Base-by-base conservation (phyloP, 2,797 vertebrate genomes). In the Poecilia picta region DNA sequence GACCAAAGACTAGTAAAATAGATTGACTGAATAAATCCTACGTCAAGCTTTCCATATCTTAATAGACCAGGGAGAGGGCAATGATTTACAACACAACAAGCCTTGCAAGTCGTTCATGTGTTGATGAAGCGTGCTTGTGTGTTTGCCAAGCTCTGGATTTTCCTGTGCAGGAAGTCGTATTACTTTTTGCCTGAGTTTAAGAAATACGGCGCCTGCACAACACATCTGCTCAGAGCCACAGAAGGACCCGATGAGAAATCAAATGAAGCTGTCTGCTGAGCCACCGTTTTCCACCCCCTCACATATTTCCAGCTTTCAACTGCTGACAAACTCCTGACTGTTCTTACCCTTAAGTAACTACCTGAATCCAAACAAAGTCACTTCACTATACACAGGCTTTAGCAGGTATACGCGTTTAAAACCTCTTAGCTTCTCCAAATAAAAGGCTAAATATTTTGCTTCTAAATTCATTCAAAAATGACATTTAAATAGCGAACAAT, bases 21-120 rank as follows among this genome's bases (percentile, higher is more conserved):
- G 94, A 96, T 95, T 93, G 93, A 94, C 91, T 93, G 88, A 93
- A 94, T 94, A 95, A 95, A 95, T 95, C 90, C 93, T 89, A 91
- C 92, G 89, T 92, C 89, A 89, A 89, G 91, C 90, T 88, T 90
- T 90, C 92, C 93, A 93, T 95, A 95, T 95, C 94, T 95, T 95
- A 95, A 95, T 94, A 93, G 93, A 85, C 85, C 92, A 93, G 91
- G 66, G 59, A 90, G 89, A 90, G 90, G 89, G 81, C 88, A 92
- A 87, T 90, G 89, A 94, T 94, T 94, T 94, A 95, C 90, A 89
- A 81, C 87, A 89, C 87, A 92, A 91, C 90, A 88, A 87, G 83
- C 86, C 36, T 47, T 80, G 84, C 76, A 82, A 79, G 79, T 87
- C 68, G 73, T 80, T 74, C 72, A 64, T 80, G 77, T 55, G 66